Evolutionary conservation across 1,140 invertebrate species (phyloP).

Genomic region (Bombus superbus): DNA sequence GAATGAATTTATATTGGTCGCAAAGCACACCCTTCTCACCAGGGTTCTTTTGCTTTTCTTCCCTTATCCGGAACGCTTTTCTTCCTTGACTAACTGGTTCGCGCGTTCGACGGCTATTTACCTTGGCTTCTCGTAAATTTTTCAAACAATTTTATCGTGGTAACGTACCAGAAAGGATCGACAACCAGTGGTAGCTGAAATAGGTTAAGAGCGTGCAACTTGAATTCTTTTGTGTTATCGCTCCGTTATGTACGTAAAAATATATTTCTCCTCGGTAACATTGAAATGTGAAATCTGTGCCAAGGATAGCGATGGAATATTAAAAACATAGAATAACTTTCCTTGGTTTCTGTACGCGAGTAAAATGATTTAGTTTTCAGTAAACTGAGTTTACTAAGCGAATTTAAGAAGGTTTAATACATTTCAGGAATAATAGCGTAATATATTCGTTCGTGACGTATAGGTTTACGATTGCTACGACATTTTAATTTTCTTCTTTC

Average conservation of each 20-base stretch:
- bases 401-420: too few species aligned
- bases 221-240: neutral
- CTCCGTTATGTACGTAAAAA: neutral
- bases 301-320: neutral
- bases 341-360: neutral
- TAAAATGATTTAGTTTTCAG: neutral
- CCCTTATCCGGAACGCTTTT: neutral
- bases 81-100: neutral
- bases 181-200: neutral
- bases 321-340: too few species aligned
- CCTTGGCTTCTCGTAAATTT: neutral
- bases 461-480: neutral
- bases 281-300: neutral
- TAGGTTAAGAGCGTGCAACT: neutral
- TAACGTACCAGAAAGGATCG: neutral
- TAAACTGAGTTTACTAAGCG: neutral
- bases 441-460: neutral
- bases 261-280: neutral
- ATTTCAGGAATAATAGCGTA: neutral
- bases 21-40: conserved; percentile 27
- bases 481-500: neutral
- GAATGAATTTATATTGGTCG: conserved; percentile 71
- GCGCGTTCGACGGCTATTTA: neutral
- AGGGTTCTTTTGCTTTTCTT: neutral
- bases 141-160: conserved; percentile 18